A percentile compares a stretch with the other conserved stretches of the same genome.
phyloP scores from a whole-genome alignment of 2,797 vertebrate species.

The Diplodus sargus region DNA sequence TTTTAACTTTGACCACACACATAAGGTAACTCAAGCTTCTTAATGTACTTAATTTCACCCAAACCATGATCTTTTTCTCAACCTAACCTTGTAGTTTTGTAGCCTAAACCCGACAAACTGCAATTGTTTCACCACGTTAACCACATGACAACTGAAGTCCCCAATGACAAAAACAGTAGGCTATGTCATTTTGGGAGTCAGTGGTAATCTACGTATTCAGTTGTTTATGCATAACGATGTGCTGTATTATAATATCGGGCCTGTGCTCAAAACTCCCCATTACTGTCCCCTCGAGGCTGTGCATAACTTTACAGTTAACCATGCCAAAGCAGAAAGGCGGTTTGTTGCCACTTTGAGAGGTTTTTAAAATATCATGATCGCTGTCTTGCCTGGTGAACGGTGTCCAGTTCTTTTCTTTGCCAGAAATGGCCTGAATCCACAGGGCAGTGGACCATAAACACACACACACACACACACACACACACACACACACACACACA shows the following conservation, averaged over 20 bases:
- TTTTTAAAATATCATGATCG: conserved; percentile 28
- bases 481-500: conserved; percentile 16
- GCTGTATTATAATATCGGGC: neutral
- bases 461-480: conserved; percentile 16
- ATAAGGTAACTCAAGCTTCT: no score
- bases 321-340: conserved; percentile 13
- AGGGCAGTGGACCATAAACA: conserved; percentile 19
- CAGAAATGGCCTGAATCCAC: conserved; percentile 22
- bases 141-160: no score
- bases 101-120: no score
- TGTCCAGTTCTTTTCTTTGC: conserved; percentile 8
- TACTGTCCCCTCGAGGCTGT: neutral
- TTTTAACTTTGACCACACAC: no score
- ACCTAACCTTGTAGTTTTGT: no score
- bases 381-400: conserved; percentile 17
- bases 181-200: no score
- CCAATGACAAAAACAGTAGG: no score
- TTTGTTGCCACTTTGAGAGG: conserved; percentile 21
- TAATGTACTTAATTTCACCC: no score
- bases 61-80: no score
- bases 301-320: neutral
- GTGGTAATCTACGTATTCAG: no score
- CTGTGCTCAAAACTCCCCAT: neutral
- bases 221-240: no score
- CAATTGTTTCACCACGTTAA: no score